These are phyloP conservation scores for Sebastes hubbsi DNA, from an alignment of 2,797 vertebrate species.

Conservation along the genomic window DNA sequence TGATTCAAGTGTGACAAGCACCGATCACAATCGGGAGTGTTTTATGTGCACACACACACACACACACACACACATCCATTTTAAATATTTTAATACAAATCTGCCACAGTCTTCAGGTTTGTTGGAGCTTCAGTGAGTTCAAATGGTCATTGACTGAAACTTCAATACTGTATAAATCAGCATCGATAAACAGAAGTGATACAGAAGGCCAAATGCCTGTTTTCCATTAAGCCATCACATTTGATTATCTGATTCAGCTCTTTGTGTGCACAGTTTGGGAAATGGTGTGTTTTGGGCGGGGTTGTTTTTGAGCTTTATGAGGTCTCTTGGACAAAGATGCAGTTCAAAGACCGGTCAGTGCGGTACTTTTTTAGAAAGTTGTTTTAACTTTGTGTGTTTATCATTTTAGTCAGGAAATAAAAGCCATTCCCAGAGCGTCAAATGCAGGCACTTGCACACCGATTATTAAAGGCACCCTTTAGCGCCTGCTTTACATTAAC, in stretches of 20 bases:
- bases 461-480: too few relatives aligned
- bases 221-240: conserved; percentile 42
- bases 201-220: conserved; percentile 3
- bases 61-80: not conserved
- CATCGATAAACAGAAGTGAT: conserved; percentile 29
- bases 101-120: not conserved
- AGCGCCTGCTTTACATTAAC: too few relatives aligned
- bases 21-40: not conserved
- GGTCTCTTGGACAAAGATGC: not conserved
- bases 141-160: not conserved
- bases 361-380: not conserved
- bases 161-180: not conserved
- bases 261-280: not conserved
- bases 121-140: not conserved
- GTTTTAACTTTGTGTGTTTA: not conserved
- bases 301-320: not conserved
- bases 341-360: not conserved
- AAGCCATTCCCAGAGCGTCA: too few relatives aligned
- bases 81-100: not conserved
- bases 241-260: conserved; percentile 7
- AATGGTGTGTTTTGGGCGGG: not conserved
- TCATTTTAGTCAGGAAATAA: not conserved
- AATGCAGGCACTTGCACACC: too few relatives aligned
- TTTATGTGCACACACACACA: too few relatives aligned
- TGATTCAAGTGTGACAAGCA: conserved; percentile 14